Base-by-base conservation (phyloP, 2,113 vertebrate genomes). In the Nerophis lumbriciformis region DNA sequence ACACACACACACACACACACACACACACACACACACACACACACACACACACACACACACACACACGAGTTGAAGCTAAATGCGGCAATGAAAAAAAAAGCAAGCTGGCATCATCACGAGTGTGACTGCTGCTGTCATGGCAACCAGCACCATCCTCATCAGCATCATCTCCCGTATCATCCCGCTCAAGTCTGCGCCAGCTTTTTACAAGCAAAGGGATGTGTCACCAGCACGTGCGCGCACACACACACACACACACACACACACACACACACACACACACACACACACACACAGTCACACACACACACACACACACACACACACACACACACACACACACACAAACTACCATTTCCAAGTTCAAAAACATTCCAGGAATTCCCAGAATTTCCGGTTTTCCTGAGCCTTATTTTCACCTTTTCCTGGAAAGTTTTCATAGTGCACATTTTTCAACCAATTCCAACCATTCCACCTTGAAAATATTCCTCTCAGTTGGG, bases 121-220 rank as follows among this genome's bases (percentile, higher is more conserved):
- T 57, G 54, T 69, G 53, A 72, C 10, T 53, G 67, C 48, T 37
- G 71, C 55, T 59, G 66, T 77, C 72, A 81, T 71, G 78, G 63
- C 73, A 56, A 78, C 68, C 55, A 10, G 3, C 66, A 45, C 42
- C 1, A 48, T 65, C 66, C 61, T 50, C 59, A 5, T 66, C 76
- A 53, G 12, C 64, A 55, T 73, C 66, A 50, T 59, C 28, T 48
- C 57, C 65, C 45, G 68, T 54, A 53, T 57, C 72, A 52, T 59
- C 64, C 57, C 8, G 10, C 9, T 10, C 11, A 12, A 45, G 42
- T 11, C 11, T 45, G 42, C 42, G 12, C 42, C 10, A 45, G 42
- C 6, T 45, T 9, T 45, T 45, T 11, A 21, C 48, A 21, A 12
- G 28, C 49, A 15, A 45, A 9, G 10, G 19, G 19, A 51, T 44